A percentile compares a stretch with the other conserved stretches of the same genome.
These are phyloP conservation scores for Rachycentron canadum DNA, from an alignment of 2,797 vertebrate species.

Conservation along the genomic window DNA sequence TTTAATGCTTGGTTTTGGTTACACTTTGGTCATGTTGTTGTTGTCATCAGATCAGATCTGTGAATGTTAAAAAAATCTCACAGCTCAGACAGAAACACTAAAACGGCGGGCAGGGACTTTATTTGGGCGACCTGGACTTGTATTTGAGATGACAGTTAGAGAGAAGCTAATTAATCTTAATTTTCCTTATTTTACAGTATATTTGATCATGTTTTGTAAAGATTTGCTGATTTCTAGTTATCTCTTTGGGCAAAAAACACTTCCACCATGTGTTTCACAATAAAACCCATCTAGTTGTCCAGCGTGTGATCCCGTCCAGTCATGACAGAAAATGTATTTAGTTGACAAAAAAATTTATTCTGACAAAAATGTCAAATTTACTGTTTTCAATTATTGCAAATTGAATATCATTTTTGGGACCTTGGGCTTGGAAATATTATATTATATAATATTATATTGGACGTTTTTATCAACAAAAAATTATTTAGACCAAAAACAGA, in stretches of 20 bases:
- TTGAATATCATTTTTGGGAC: not conserved
- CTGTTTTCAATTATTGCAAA: not conserved
- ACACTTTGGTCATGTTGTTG: constrained; percentile 15
- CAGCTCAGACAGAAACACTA: not conserved
- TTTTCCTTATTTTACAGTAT: not conserved
- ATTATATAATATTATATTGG: too few species aligned
- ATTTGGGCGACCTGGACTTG: not conserved
- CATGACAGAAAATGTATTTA: not conserved
- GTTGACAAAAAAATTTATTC: not conserved
- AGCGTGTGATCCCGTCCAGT: too few species aligned
- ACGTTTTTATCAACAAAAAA: not conserved
- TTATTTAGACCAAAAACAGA: not conserved
- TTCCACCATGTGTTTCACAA: too few species aligned
- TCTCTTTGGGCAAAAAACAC: not conserved
- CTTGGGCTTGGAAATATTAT: too few species aligned
- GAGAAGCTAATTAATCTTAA: not conserved
- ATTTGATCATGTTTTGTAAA: not conserved
- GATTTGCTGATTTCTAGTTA: not conserved
- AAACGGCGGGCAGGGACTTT: not conserved
- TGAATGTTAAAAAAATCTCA: not conserved
- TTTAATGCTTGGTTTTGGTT: constrained; percentile 7
- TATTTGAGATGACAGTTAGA: not conserved
- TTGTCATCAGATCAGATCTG: not conserved
- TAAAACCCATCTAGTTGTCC: too few species aligned
- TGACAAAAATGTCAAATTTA: not conserved